Evolutionary conservation across 1,140 invertebrate species (phyloP), one percentile per base, ranked within the genome.

Genomic region (Streblospio benedicti): DNA sequence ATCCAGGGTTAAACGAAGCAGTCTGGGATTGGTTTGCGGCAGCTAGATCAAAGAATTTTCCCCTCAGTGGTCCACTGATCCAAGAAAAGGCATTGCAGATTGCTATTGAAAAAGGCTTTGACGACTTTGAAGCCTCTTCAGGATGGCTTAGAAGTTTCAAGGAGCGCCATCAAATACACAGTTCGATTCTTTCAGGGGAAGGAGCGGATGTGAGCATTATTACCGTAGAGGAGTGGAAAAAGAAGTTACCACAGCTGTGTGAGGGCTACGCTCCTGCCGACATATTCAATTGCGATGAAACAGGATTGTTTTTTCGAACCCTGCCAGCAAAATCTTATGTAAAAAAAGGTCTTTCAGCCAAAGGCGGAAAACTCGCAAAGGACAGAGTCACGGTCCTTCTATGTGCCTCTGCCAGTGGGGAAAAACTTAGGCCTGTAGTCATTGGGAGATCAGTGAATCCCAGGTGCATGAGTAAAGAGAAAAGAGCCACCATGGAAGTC

Each of bases 281-380:
- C 43, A 64, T 71, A 28, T 70, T 52, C 56, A 70, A 71, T 52
- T 35, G 50, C 9, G 43, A 23, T 2, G 43, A 44, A 23, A 44
- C 18, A 20, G 18, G 43, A 44, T 18, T 6, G 18, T 4, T 44
- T 44, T 44, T 44, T 44, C 2, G n/a, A 6, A 12, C 57, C n/a
- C 12, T 14, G 28, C 43, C n/a, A 18, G 32, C 3, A 12, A 33
- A 18, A 35, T 49, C 16, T 12, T 16, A 38, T 16, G 25, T 41
- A 6, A 44, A 18, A 23, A 44, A 44, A 44, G 43, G 43, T 3
- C 18, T 20, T 44, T 2, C 43, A 6, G 18, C 18, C 9, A 44
- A 44, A 18, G 6, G 43, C 43, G 43, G 43, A 23, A 44, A 44
- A 44, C 43, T 20, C 18, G 18, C 2, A 23, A 44, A 6, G 2